Base-by-base conservation (phyloP, 2,797 vertebrate genomes). In the Neosalanx taihuensis region DNA sequence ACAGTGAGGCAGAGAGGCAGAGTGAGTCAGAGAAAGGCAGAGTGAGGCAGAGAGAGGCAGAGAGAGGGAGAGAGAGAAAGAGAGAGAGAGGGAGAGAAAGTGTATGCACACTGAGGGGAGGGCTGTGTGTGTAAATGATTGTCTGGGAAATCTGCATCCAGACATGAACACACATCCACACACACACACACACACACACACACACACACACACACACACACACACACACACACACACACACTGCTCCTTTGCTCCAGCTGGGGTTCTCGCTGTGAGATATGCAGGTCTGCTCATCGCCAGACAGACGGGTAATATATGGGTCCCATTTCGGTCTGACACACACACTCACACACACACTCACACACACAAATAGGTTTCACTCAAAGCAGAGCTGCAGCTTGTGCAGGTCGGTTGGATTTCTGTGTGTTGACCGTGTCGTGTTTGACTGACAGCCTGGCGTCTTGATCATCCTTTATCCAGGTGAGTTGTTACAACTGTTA, bases 231-330 rank as follows among this genome's bases (percentile, higher is more conserved):
- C 72, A 65, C 62, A 72, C 67, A 71, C 67, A 72, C 0, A 53
- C 7, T 29, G 12, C 20, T 85, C 37, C 76, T 76, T 84, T 77
- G 68, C 85, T 88, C 85, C 88, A 89, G 86, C 88, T 88, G 89
- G 75, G 86, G 79, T 82, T 80, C 83, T 87, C 66, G 58, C 81
- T 84, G 83, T 80, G 87, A 90, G 85, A 88, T 86, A 87, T 89
- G 85, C 85, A 88, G 75, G 70, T 66, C 67, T 75, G 79, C 81
- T 82, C 81, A 79, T 76, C 68, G 88, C 89, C 89, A 90, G 87
- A 87, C 87, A 89, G 77, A 76, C 33, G 75, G 79, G 84, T 90
- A 86, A 90, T 82, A 87, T 87, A 88, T 79, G 80, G 77, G 81
- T 80, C 83, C 64, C 41, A 56, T 79, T 84, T 41, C 69, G 77